Evolutionary conservation across 2,797 vertebrate genomes (phyloP).

Genomic region (Enteromius mattozi): DNA sequence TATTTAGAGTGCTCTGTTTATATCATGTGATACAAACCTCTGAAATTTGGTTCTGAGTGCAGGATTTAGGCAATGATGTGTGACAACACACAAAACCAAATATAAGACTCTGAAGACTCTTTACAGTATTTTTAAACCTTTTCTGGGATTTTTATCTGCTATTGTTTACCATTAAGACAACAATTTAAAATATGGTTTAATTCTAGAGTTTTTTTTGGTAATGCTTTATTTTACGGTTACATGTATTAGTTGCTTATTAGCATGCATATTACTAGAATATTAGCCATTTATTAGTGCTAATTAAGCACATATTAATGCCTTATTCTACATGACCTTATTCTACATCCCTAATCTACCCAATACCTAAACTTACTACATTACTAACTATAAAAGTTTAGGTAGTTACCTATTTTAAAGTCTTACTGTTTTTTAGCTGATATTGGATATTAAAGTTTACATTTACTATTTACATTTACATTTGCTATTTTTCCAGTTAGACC

Average conservation of each 20-base stretch:
- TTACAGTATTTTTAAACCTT: neutral
- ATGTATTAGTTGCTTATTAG: too few relatives aligned
- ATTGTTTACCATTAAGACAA: neutral
- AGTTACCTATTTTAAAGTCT: too few relatives aligned
- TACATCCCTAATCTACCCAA: too few relatives aligned
- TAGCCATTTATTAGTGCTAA: too few relatives aligned
- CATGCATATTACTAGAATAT: too few relatives aligned
- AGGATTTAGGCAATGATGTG: slow-evolving; percentile 3
- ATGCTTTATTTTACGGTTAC: too few relatives aligned
- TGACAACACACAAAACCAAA: slow-evolving; percentile 15
- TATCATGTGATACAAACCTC: slow-evolving; percentile 4
- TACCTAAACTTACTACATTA: too few relatives aligned
- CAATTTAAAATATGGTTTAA: neutral
- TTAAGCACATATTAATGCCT: too few relatives aligned
- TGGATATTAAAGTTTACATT: neutral
- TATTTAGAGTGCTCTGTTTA: slow-evolving; percentile 30
- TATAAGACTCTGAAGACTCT: neutral
- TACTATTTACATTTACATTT: too few relatives aligned
- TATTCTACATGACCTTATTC: too few relatives aligned
- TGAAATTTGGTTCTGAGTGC: neutral
- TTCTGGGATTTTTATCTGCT: neutral
- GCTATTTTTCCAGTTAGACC: neutral
- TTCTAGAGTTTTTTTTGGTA: neutral
- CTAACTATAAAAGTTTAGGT: too few relatives aligned
- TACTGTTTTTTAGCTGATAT: neutral